A percentile compares a stretch with the other conserved stretches of the same genome.
Evolutionary conservation across 2,888 invertebrate genomes (phyloP).

Genomic region (Vesta saturnalis): DNA sequence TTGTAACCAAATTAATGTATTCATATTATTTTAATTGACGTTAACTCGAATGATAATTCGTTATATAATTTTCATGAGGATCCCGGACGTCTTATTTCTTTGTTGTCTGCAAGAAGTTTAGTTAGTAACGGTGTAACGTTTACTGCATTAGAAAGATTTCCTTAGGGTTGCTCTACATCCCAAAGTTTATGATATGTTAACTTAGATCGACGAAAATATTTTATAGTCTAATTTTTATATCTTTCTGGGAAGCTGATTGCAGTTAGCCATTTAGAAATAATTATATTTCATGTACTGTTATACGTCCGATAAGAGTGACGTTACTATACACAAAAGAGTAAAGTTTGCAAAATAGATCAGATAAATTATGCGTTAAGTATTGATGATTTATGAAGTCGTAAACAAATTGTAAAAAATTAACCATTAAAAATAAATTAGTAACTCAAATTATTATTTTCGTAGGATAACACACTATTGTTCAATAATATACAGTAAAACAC

Average conservation of each 20-base stretch:
- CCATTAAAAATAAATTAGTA: too few species aligned
- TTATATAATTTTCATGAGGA: background rate
- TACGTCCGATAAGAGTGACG: too few species aligned
- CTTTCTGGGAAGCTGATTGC: background rate
- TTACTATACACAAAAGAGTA: too few species aligned
- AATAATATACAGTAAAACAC: too few species aligned
- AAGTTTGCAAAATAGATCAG: too few species aligned
- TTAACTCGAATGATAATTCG: background rate
- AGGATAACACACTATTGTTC: too few species aligned
- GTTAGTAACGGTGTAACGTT: background rate
- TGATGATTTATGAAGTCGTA: too few species aligned
- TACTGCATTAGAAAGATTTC: conserved; percentile 2
- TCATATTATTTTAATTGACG: background rate
- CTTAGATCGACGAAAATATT: background rate
- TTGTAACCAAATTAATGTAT: background rate
- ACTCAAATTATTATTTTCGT: too few species aligned
- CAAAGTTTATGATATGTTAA: background rate
- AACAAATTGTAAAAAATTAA: too few species aligned
- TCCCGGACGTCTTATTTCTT: conserved; percentile 17
- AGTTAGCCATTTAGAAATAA: too few species aligned
- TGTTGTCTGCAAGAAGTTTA: conserved; percentile 15
- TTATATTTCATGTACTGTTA: too few species aligned
- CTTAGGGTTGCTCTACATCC: background rate
- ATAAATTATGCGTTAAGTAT: too few species aligned
- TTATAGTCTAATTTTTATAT: background rate